Evolutionary conservation across 2,888 invertebrate genomes (phyloP).

Genomic region (Eupithecia exiguata): DNA sequence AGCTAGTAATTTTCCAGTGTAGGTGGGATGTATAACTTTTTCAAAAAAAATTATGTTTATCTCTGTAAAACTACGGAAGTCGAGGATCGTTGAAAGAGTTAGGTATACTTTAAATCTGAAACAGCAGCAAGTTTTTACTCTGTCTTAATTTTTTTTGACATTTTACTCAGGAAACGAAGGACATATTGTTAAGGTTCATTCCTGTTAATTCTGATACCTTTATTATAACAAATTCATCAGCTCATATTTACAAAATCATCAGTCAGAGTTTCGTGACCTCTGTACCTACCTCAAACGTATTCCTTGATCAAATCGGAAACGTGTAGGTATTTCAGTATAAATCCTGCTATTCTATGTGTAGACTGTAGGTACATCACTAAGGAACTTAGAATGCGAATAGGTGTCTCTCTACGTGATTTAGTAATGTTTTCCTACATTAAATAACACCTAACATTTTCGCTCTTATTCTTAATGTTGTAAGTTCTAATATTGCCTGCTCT

Average conservation of each 20-base stretch:
- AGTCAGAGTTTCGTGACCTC: neutral
- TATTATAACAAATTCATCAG: neutral
- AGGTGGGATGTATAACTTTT: neutral
- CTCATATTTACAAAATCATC: neutral
- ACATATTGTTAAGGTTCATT: neutral
- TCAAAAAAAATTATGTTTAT: neutral
- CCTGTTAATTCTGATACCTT: neutral
- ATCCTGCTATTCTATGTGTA: neutral
- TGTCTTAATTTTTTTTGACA: neutral
- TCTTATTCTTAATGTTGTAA: conserved; percentile 21
- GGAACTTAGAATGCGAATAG: conserved; percentile 22
- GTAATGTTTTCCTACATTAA: conserved; percentile 40
- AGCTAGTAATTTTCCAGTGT: neutral
- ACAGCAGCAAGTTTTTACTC: too few species aligned
- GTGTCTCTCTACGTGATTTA: conserved; percentile 39
- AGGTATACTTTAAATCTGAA: neutral
- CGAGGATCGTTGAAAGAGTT: neutral
- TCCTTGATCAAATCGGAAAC: neutral
- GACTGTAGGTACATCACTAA: conserved; percentile 12
- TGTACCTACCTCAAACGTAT: neutral
- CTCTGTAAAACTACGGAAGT: neutral
- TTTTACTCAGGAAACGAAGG: neutral
- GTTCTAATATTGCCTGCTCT: conserved; percentile 16
- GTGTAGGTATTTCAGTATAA: conserved; percentile 9
- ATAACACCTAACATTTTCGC: conserved; percentile 17